A percentile compares a stretch with the other conserved stretches of the same genome.
Evolutionary conservation across 2,888 invertebrate species (phyloP).

Genomic region (Therioaphis trifolii): DNA sequence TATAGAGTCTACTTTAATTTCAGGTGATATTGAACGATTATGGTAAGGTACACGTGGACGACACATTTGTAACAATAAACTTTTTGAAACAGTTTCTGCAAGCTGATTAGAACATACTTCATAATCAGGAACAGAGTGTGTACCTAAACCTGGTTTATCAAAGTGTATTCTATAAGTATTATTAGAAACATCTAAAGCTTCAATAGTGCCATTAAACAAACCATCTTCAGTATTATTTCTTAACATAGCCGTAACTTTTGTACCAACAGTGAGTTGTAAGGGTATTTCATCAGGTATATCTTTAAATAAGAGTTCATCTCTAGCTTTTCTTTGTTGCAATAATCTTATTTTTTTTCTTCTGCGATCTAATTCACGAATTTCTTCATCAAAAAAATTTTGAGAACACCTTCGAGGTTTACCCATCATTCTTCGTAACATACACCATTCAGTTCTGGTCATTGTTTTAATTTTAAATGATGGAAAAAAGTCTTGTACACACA

Average conservation of each 20-base stretch:
- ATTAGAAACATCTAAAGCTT: conserved; percentile 94
- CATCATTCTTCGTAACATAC: conserved; percentile 93
- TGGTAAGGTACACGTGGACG: conserved; percentile 62
- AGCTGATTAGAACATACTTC: conserved; percentile 94
- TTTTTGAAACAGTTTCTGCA: conserved; percentile 82
- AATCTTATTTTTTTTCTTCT: conserved; percentile 92
- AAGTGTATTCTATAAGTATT: conserved; percentile 95
- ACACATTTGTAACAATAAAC: conserved; percentile 62
- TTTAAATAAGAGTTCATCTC: conserved; percentile 79
- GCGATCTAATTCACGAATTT: conserved; percentile 87
- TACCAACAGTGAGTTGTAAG: conserved; percentile 92
- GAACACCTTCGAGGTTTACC: conserved; percentile 96
- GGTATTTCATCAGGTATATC: conserved; percentile 96
- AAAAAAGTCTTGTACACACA: conserved; percentile 92
- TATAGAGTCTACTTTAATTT: conserved; percentile 40
- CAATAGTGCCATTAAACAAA: conserved; percentile 91
- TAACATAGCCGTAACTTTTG: conserved; percentile 90
- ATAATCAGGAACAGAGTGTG: conserved; percentile 95
- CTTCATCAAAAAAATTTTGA: conserved; percentile 91
- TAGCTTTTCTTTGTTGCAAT: conserved; percentile 90
- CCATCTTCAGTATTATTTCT: conserved; percentile 91
- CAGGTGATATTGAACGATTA: conserved; percentile 57
- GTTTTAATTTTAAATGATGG: conserved; percentile 88
- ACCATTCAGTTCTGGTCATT: conserved; percentile 92
- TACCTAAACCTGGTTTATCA: conserved; percentile 90